Base-by-base conservation (phyloP, 1,140 invertebrate genomes). In the Drosophila pseudoobscura region DNA sequence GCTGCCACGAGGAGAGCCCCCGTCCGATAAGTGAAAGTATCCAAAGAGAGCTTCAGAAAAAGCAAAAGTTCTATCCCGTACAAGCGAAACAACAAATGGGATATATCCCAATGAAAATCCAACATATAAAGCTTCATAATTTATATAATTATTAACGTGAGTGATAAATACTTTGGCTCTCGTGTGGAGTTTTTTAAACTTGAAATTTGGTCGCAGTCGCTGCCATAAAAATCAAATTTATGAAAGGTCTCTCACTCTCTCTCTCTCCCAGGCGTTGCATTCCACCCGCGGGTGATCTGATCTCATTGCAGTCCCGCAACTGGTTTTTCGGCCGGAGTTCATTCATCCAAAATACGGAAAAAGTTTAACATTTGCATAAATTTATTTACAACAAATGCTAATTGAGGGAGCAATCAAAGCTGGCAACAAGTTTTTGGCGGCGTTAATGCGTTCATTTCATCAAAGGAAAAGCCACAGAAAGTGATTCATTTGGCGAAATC, bases 331-430 rank as follows among this genome's bases (percentile, higher is more conserved):
- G 66, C 66, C 45, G 80, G 71, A 83, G 83, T 88, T 88, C 83
- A 88, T 88, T 88, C 83, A 80, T 73, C 83, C 83, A 88, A 83
- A 88, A 88, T 88, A 88, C 83, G 83, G 83, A 88, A 88, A 39
- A 83, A 88, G 83, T 88, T 88, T 70, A 88, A 88, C 76, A 83
- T 88, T 79, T 83, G 83, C 83, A 88, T 88, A 88, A 88, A 88
- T 88, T 83, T 69, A 65, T 71, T 74, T 52, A 52, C 72, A 46
- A 54, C 69, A 82, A 69, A 77, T 77, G 66, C 65, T 74, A 74
- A 74, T 74, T 74, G 71, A 44, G 35, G 35, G 49, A 49, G 72
- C 54, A 61, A 80, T 49, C 69, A 49, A 69, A 76, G 66, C 63
- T 51, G 55, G 49, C 29, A 74, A 75, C 70, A 74, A 75, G 58